Base-by-base conservation (phyloP, 2,888 invertebrate genomes). In the Ophioninae sp. region DNA sequence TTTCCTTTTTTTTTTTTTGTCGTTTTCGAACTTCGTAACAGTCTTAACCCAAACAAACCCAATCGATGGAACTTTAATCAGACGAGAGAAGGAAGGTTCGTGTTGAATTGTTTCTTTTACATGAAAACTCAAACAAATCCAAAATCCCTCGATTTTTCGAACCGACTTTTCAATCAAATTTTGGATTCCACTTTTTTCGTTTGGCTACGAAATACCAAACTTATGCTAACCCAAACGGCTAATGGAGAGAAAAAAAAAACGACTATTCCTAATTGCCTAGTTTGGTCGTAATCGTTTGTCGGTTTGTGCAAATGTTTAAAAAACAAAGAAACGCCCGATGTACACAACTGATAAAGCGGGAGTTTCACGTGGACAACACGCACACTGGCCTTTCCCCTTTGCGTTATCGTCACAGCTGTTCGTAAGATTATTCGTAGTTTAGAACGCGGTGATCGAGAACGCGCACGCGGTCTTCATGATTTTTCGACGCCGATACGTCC, bases 291-390 rank as follows among this genome's bases (percentile, higher is more conserved):
- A 10, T 17, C 13, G 1, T 30, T 39, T 62, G 20, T 68, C 62
- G 65, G 59, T 79, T 23, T 61, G 50, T 64, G 21, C 61, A 61
- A 67, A 79, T 65, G 79, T 20, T 56, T 64, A 67, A 64, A 82
- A 82, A 67, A 59, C 59, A 67, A 67, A 64, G 79, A 82, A 67
- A 59, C 59, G 73, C 73, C 21, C n/a, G 59, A 56, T 64, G 13
- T 44, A 56, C 37, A 69, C 20, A 21, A 57, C 57, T 73, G 83
- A 80, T 83, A 83, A 80, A 64, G 64, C 77, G 37, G 61, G 30
- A 73, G 56, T 50, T 78, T 74, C 64, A 77, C 73, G 70, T 79
- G 77, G 61, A 23, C 50, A 39, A 41, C 41, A 57, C 75, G 21
- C 59, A 64, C n/a, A 59, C 56, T 77, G 44, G 65, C 59, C 79